Evolutionary conservation across 2,113 vertebrate species (phyloP).

Genomic region (Cinclus mexicanus): DNA sequence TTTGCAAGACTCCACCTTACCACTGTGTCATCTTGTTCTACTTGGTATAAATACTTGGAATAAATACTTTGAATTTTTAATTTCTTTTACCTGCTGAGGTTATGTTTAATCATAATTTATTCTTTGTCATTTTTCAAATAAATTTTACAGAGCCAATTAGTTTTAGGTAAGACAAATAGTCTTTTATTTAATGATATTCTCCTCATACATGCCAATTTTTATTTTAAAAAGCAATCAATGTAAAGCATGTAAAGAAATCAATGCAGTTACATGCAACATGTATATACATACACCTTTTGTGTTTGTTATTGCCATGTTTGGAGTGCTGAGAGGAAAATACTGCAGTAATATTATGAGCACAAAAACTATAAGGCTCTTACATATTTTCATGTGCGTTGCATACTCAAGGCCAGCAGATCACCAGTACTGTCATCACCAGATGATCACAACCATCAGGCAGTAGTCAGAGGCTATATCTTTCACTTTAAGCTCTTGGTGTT

Average conservation of each 20-base stretch:
- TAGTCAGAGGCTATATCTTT: not conserved
- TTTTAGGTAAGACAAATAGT: not conserved
- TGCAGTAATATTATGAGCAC: not conserved
- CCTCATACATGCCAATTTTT: not conserved
- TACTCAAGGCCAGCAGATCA: not conserved
- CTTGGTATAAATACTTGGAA: not conserved
- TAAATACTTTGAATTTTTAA: not conserved
- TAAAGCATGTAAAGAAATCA: not conserved
- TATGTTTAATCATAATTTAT: not conserved
- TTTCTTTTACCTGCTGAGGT: not conserved
- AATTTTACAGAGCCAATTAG: not conserved
- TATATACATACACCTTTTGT: not conserved
- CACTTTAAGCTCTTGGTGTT: not conserved
- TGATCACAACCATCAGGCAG: rapidly evolving
- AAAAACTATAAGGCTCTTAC: not conserved
- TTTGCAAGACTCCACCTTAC: not conserved
- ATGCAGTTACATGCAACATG: not conserved
- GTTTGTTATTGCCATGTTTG: not conserved
- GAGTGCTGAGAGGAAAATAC: not conserved
- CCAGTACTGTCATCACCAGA: not conserved
- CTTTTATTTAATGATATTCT: not conserved
- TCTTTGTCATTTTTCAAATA: not conserved
- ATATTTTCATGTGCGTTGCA: not conserved
- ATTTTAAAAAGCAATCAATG: not conserved
- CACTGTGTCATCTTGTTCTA: not conserved